Evolutionary conservation across 2,888 invertebrate species (phyloP).

Genomic region (Aspidiotus destructor): DNA sequence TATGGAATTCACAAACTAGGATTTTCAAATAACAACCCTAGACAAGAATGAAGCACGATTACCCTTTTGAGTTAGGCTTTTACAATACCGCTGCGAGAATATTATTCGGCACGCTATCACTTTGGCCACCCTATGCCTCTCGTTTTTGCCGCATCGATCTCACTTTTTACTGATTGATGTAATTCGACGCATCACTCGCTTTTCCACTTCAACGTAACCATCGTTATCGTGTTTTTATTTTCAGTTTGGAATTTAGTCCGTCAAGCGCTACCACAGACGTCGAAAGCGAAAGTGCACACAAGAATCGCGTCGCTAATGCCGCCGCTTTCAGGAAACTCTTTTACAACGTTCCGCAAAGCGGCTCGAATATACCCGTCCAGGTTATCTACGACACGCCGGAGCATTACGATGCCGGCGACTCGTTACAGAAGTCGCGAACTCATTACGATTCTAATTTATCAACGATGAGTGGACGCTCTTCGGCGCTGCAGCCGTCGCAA

Average conservation of each 20-base stretch:
- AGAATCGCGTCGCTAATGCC: too few relatives aligned
- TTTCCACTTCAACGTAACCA: too few relatives aligned
- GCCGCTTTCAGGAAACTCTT: not conserved
- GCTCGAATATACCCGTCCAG: conserved; percentile 20
- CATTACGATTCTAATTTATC: not conserved
- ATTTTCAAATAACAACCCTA: too few relatives aligned
- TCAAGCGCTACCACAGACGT: not conserved
- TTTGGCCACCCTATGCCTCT: too few relatives aligned
- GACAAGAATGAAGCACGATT: too few relatives aligned
- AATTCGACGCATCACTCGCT: too few relatives aligned
- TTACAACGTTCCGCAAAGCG: conserved; percentile 12
- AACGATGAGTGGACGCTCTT: not conserved
- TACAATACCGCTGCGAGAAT: too few relatives aligned
- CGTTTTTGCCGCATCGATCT: too few relatives aligned
- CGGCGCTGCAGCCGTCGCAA: not conserved
- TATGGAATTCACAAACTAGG: too few relatives aligned
- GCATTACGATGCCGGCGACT: not conserved
- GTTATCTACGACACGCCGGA: conserved; percentile 24
- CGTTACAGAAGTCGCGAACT: not conserved
- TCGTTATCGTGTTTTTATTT: conserved; percentile 3
- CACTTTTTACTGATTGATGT: too few relatives aligned
- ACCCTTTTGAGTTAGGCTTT: too few relatives aligned
- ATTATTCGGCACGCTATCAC: too few relatives aligned
- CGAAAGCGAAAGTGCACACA: not conserved
- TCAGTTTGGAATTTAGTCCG: conserved; percentile 13